phyloP scores from a whole-genome alignment of 92 coral and sea anemone species.

The Porites evermanni region DNA sequence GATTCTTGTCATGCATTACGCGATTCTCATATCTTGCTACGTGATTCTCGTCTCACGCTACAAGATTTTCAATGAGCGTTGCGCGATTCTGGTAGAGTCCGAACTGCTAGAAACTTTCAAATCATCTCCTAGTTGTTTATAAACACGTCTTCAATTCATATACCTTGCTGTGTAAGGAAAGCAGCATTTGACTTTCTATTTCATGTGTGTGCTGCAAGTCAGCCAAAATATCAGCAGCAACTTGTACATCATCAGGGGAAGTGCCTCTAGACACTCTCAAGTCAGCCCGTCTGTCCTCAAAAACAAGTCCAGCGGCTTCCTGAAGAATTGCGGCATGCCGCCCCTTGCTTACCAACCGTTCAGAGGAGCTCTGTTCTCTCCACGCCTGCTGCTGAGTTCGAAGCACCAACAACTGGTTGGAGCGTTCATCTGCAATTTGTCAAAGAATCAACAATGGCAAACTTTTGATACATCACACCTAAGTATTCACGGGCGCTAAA shows the following conservation, averaged over 20 bases:
- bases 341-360: constrained; percentile 73
- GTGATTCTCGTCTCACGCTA: no score
- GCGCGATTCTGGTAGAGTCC: no score
- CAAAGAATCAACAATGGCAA: neutral
- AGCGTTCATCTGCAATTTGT: constrained; percentile 78
- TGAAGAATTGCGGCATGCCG: constrained; percentile 81
- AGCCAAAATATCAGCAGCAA: constrained; percentile 79
- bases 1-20: no score
- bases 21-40: no score
- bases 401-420: constrained; percentile 93
- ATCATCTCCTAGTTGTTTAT: no score
- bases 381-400: constrained; percentile 92
- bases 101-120: no score
- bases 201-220: constrained; percentile 93
- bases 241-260: constrained; percentile 73
- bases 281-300: constrained; percentile 84
- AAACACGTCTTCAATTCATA: no score
- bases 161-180: constrained; percentile 77
- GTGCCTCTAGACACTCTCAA: constrained; percentile 65
- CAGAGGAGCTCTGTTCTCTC: constrained; percentile 87
- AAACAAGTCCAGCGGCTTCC: constrained; percentile 91
- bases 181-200: constrained; percentile 76
- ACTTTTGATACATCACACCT: no score
- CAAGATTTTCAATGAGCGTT: no score
- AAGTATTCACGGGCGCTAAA: no score